Evolutionary conservation across 2,888 invertebrate genomes (phyloP).

Genomic region (Agrochola lychnidis): DNA sequence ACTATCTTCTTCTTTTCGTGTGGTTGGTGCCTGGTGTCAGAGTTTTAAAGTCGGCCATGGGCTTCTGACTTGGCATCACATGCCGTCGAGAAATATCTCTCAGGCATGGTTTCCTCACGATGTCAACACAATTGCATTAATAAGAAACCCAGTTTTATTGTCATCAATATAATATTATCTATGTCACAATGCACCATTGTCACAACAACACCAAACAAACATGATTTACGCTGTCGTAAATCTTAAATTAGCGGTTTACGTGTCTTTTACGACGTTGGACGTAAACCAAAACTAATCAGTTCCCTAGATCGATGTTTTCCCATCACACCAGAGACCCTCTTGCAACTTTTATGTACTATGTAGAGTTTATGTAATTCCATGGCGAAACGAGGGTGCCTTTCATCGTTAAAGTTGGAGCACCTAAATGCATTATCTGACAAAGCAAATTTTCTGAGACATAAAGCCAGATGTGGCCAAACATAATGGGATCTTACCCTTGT

Average conservation of each 20-base stretch:
- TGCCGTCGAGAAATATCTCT: no score
- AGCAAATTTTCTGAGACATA: conserved; percentile 53
- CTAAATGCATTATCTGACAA: conserved; percentile 57
- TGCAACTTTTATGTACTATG: conserved; percentile 66
- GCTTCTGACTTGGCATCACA: no score
- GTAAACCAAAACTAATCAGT: conserved; percentile 84
- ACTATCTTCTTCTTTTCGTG: not conserved
- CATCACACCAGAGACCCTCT: conserved; percentile 71
- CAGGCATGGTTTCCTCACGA: no score
- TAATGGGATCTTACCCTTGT: conserved; percentile 28
- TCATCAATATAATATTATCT: conserved; percentile 39
- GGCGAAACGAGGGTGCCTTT: conserved; percentile 67
- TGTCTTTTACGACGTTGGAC: conserved; percentile 77
- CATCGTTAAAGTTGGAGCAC: conserved; percentile 68
- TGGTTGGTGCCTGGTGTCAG: no score
- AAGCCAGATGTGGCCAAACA: conserved; percentile 61
- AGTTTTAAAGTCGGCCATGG: no score
- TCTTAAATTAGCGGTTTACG: conserved; percentile 83
- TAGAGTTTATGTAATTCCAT: conserved; percentile 69
- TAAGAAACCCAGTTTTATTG: conserved; percentile 27
- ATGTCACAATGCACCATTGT: conserved; percentile 61
- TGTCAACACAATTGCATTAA: not conserved
- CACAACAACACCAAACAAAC: conserved; percentile 79
- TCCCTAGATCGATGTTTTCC: conserved; percentile 74
- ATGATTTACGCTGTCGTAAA: conserved; percentile 85